Conservation (phyloP, 2,113 vertebrate genomes). For the Dendropsophus ebraccatus region DNA sequence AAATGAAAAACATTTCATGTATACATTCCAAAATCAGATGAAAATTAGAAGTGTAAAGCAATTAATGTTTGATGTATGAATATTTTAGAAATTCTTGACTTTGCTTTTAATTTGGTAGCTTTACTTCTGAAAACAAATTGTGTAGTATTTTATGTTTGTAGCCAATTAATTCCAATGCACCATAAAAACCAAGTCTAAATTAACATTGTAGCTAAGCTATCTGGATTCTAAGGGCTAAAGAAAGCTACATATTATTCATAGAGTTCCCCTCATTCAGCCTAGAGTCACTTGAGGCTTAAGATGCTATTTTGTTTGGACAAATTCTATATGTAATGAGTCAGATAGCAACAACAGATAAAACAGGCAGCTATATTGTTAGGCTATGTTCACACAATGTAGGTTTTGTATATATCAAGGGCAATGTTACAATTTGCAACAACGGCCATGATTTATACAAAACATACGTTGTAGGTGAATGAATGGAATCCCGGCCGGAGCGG, state of each 20-base stretch:
- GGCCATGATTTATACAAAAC: too few relatives aligned
- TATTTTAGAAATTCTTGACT: constrained; percentile 1
- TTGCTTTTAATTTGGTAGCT: not conserved
- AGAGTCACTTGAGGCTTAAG: not conserved
- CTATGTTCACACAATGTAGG: too few relatives aligned
- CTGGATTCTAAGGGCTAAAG: not conserved
- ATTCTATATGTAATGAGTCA: too few relatives aligned
- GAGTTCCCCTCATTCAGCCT: too few relatives aligned
- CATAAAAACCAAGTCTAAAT: not conserved
- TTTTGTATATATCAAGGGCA: too few relatives aligned
- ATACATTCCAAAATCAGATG: constrained; percentile 47
- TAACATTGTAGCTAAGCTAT: not conserved
- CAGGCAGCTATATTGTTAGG: too few relatives aligned
- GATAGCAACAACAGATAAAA: not conserved
- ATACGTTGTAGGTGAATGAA: too few relatives aligned
- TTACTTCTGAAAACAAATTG: not conserved
- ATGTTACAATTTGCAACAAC: too few relatives aligned
- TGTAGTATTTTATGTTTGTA: not conserved
- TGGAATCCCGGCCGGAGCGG: too few relatives aligned
- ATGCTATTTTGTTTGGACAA: not conserved
- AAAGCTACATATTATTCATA: not conserved
- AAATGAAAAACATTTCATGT: constrained; percentile 42
- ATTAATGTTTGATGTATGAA: not conserved
- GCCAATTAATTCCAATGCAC: not conserved
- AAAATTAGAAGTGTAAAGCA: constrained; percentile 17